Evolutionary conservation across 2,888 invertebrate species (phyloP).

Genomic region (Lochmaea crataegi): DNA sequence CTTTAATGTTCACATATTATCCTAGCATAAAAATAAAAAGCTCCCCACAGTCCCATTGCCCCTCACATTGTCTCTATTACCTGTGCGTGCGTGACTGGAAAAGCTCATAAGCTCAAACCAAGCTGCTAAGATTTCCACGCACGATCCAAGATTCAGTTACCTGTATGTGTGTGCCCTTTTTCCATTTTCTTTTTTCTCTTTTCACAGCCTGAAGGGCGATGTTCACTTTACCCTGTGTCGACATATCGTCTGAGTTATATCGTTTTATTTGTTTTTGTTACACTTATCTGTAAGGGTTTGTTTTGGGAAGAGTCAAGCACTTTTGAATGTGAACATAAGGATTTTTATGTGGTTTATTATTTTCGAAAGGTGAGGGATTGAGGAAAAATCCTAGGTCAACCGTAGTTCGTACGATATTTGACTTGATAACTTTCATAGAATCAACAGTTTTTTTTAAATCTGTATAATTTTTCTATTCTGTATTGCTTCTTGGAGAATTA

Average conservation of each 20-base stretch:
- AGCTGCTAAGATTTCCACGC: slow-evolving; percentile 48
- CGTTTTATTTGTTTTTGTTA: slow-evolving; percentile 36
- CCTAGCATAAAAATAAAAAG: slow-evolving; percentile 43
- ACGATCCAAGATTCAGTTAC: slow-evolving; percentile 56
- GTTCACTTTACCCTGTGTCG: slow-evolving; percentile 30
- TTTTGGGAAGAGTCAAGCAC: slow-evolving; percentile 35
- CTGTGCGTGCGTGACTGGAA: slow-evolving; percentile 56
- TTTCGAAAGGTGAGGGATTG: background rate
- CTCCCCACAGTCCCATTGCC: slow-evolving; percentile 45
- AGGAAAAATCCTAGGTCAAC: no score
- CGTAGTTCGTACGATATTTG: no score
- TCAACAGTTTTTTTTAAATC: no score
- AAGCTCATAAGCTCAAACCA: slow-evolving; percentile 41
- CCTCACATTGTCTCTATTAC: slow-evolving; percentile 54
- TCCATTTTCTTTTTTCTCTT: slow-evolving; percentile 24
- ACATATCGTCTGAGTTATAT: slow-evolving; percentile 11
- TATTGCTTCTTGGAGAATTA: no score
- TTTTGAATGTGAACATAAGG: slow-evolving; percentile 22
- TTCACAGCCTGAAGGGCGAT: slow-evolving; percentile 27
- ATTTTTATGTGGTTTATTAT: slow-evolving; percentile 12
- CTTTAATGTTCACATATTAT: slow-evolving; percentile 36
- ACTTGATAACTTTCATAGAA: no score
- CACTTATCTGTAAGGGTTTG: slow-evolving; percentile 6
- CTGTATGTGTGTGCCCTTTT: slow-evolving; percentile 45
- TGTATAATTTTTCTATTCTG: no score